Conservation (phyloP, 2,888 invertebrate genomes). For the Thereva nobilitata region DNA sequence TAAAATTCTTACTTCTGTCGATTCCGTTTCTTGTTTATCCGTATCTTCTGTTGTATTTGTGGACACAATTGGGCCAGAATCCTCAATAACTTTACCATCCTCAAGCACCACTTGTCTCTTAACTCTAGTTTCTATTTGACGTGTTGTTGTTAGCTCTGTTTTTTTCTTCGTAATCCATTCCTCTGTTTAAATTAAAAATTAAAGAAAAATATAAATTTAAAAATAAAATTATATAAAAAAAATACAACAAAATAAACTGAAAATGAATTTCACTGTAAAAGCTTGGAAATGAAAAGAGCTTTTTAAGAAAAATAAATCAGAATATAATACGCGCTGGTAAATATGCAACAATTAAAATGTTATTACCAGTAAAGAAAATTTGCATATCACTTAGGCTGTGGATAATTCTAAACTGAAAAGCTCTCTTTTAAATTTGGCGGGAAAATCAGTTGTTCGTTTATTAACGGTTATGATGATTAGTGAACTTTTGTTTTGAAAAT, state of each 20-base stretch:
- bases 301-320: too few species aligned
- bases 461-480: too few species aligned
- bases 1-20: conserved; percentile 70
- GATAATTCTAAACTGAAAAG: too few species aligned
- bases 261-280: not conserved
- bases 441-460: too few species aligned
- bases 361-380: too few species aligned
- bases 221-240: not conserved
- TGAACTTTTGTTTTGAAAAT: too few species aligned
- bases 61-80: conserved; percentile 87
- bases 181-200: conserved; percentile 65
- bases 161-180: conserved; percentile 92
- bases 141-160: conserved; percentile 85
- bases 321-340: too few species aligned
- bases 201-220: conserved; percentile 13
- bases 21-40: conserved; percentile 85
- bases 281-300: too few species aligned
- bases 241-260: not conserved
- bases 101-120: conserved; percentile 87
- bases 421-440: too few species aligned
- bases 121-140: conserved; percentile 88
- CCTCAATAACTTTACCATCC: conserved; percentile 87
- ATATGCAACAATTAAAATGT: too few species aligned
- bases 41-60: conserved; percentile 91
- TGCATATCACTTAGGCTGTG: too few species aligned